phyloP scores from a whole-genome alignment of 2,888 invertebrate genomes.

The Crocallis elinguaria region DNA sequence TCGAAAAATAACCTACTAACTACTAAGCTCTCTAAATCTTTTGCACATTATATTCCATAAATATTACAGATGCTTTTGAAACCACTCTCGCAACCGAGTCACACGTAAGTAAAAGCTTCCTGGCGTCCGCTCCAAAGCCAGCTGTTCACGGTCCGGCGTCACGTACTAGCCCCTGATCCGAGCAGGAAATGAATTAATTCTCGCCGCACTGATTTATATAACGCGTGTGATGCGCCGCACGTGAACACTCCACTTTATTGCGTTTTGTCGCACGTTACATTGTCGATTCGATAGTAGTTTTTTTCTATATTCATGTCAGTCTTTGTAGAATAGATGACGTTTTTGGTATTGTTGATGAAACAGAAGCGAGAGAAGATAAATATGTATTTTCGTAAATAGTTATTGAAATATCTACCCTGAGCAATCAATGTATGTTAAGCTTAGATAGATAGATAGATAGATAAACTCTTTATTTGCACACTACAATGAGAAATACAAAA shows the following conservation, averaged over 20 bases:
- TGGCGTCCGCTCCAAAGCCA: constrained; percentile 20
- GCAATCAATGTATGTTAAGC: too few relatives aligned
- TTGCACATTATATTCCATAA: background rate
- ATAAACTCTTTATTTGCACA: too few relatives aligned
- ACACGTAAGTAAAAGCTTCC: constrained; percentile 24
- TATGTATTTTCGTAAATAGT: too few relatives aligned
- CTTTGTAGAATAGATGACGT: background rate
- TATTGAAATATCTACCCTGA: too few relatives aligned
- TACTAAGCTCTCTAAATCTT: too few relatives aligned
- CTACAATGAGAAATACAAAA: too few relatives aligned
- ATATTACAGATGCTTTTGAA: constrained; percentile 4
- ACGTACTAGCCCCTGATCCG: constrained; percentile 46
- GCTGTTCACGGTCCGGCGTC: constrained; percentile 44
- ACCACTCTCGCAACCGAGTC: constrained; percentile 13
- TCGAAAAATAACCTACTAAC: too few relatives aligned
- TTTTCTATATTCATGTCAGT: background rate
- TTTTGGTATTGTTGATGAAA: constrained; percentile 12
- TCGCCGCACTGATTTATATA: constrained; percentile 62
- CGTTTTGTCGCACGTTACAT: constrained; percentile 38
- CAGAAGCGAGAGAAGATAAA: too few relatives aligned
- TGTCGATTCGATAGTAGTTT: constrained; percentile 10
- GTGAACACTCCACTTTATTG: constrained; percentile 33
- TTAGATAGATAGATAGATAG: too few relatives aligned
- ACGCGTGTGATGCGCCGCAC: constrained; percentile 52
- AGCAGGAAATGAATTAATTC: constrained; percentile 69